Conservation (phyloP, 2,113 vertebrate genomes). For the Brachyistius frenatus region DNA sequence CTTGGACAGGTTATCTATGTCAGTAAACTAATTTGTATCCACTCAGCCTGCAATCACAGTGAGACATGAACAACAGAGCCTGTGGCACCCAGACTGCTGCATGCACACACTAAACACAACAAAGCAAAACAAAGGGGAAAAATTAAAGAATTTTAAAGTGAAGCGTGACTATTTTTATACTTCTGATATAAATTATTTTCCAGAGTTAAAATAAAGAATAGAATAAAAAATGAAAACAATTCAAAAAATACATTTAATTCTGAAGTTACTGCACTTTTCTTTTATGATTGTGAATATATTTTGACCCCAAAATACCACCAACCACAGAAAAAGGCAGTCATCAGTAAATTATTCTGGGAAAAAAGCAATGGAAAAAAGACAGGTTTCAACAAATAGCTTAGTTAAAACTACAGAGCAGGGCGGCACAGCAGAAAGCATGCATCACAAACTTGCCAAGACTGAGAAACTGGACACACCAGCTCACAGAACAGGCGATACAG, state of each 20-base stretch:
- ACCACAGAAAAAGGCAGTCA: background rate
- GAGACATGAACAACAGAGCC: conserved; percentile 82
- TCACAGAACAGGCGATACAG: conserved; percentile 21
- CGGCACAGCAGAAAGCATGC: conserved; percentile 3
- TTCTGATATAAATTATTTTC: background rate
- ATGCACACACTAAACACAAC: conserved; percentile 35
- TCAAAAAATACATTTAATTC: background rate
- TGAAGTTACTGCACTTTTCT: background rate
- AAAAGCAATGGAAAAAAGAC: background rate
- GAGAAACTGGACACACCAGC: conserved; percentile 47
- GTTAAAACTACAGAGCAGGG: conserved; percentile 10
- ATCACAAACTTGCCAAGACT: conserved; percentile 50
- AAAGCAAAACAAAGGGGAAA: conserved; percentile 34
- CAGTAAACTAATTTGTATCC: conserved; percentile 96
- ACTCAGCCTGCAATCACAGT: conserved; percentile 88
- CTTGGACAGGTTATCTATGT: conserved; percentile 92
- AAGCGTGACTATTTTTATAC: background rate
- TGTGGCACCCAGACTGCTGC: conserved; percentile 58
- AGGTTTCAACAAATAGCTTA: conserved; percentile 7
- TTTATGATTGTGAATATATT: conserved; percentile 4
- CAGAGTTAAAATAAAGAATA: background rate
- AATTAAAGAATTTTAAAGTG: background rate
- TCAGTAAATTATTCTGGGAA: background rate
- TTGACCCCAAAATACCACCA: background rate
- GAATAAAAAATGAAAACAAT: background rate